phyloP scores from a whole-genome alignment of 2,888 invertebrate species.

The Leucania comma region DNA sequence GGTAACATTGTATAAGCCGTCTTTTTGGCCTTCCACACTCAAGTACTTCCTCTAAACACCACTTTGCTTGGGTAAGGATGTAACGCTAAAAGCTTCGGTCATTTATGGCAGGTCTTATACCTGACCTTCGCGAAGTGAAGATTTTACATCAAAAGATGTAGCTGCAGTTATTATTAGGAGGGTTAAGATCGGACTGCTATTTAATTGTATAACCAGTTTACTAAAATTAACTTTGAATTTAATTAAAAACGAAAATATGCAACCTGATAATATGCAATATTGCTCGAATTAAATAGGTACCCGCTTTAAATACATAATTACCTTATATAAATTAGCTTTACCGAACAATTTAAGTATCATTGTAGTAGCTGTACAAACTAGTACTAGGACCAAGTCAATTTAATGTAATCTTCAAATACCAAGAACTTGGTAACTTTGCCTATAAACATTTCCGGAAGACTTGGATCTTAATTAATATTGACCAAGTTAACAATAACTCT shows the following conservation, averaged over 20 bases:
- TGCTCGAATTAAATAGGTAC: too few species aligned
- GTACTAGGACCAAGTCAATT: background rate
- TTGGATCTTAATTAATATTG: background rate
- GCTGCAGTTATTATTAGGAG: slow-evolving; percentile 8
- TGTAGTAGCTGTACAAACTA: too few species aligned
- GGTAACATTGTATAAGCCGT: background rate
- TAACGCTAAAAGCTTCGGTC: slow-evolving; percentile 47
- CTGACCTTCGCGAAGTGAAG: slow-evolving; percentile 8
- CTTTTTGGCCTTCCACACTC: slow-evolving; percentile 13
- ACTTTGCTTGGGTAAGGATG: slow-evolving; percentile 6
- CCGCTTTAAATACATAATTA: too few species aligned
- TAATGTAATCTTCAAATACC: background rate
- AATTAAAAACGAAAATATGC: too few species aligned
- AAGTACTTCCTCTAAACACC: slow-evolving; percentile 23
- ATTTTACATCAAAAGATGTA: slow-evolving; percentile 27
- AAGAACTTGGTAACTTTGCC: background rate
- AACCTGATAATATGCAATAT: too few species aligned
- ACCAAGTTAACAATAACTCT: background rate
- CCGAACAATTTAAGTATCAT: too few species aligned
- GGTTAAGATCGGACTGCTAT: background rate
- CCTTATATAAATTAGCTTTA: too few species aligned
- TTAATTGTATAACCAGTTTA: background rate
- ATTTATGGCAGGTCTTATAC: slow-evolving; percentile 27
- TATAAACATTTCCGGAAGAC: background rate
- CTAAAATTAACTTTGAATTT: background rate